Evolutionary conservation across 2,797 vertebrate species (phyloP), one percentile per base, ranked within the genome.

Genomic region (Semaprochilodus insignis): DNA sequence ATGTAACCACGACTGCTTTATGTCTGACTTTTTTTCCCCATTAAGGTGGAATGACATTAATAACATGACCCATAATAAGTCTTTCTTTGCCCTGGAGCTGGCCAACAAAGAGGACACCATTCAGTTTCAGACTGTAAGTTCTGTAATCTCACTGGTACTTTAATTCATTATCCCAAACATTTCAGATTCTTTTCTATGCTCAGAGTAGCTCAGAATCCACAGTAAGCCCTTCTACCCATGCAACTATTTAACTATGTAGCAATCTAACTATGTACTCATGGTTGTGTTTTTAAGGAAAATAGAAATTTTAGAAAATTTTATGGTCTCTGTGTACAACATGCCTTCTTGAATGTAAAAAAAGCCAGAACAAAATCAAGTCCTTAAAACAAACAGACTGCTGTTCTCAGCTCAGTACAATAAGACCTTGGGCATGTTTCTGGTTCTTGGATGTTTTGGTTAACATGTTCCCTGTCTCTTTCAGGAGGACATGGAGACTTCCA

Each of bases 401-500:
- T 80, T 74, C 52, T 69, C 0, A 40, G 15, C 34, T 67, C 23
- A 77, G 13, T 57, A 54, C 21, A 70, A 17, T 52, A 75, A 52
- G 7, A 1, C 15, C 44, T 79, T 40, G n/a, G 62, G 27, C 51
- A 31, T 34, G 4, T 21, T 60, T 74, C 27, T 74, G 44, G 62
- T 66, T 74, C 62, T 17, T 80, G 27, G 21, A 44, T 76, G 13
- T 80, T 74, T 84, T 36, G 25, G 31, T 71, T 31, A 80, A 71
- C 69, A 48, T 90, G 92, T 90, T 89, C 78, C 90, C 93, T 81
- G 90, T 70, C 85, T 90, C 27, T 78, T 86, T 81, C 81, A 99
- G 98, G 98, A 99, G 92, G 98, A 99, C 94, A 97, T 99, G 97
- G 98, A 99, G 95, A 99, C 97, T 21, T 98, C 98, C 83, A 99